Conservation (phyloP, 2,113 vertebrate genomes). For the Phrynosoma platyrhinos region DNA sequence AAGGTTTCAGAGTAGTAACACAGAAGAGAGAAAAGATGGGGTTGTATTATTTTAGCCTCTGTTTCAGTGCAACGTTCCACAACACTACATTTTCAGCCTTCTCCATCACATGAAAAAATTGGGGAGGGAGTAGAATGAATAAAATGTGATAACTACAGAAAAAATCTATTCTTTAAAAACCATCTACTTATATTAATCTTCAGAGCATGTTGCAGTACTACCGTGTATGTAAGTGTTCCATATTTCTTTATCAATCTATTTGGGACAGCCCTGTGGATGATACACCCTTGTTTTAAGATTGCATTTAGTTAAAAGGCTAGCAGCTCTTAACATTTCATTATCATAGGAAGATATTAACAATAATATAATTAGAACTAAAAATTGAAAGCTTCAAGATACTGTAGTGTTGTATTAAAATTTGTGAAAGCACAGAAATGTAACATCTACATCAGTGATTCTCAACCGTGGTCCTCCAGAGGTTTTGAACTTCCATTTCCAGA, state of each 20-base stretch:
- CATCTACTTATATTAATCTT: slow-evolving; percentile 59
- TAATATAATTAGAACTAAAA: slow-evolving; percentile 34
- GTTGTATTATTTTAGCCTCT: slow-evolving; percentile 12
- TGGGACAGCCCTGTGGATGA: background rate
- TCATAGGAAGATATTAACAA: slow-evolving; percentile 33
- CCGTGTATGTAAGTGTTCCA: slow-evolving; percentile 47
- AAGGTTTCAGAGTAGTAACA: background rate
- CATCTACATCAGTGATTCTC: background rate
- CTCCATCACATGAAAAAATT: background rate
- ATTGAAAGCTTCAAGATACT: slow-evolving; percentile 49
- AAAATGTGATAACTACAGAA: slow-evolving; percentile 36
- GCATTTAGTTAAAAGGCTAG: slow-evolving; percentile 35
- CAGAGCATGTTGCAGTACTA: slow-evolving; percentile 28
- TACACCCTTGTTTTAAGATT: slow-evolving; percentile 17
- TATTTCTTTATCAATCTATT: slow-evolving; percentile 12
- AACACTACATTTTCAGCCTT: slow-evolving; percentile 1
- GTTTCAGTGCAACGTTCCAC: slow-evolving; percentile 21
- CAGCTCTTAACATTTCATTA: slow-evolving; percentile 24
- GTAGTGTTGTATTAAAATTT: slow-evolving; percentile 46
- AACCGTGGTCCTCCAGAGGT: too few species aligned
- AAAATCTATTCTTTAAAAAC: slow-evolving; percentile 36
- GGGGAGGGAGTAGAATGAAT: slow-evolving; percentile 11
- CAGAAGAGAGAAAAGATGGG: background rate
- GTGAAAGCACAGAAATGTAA: slow-evolving; percentile 44
- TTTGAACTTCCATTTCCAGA: too few species aligned